phyloP scores from a whole-genome alignment of 1,140 invertebrate genomes.

The Spodoptera frugiperda region DNA sequence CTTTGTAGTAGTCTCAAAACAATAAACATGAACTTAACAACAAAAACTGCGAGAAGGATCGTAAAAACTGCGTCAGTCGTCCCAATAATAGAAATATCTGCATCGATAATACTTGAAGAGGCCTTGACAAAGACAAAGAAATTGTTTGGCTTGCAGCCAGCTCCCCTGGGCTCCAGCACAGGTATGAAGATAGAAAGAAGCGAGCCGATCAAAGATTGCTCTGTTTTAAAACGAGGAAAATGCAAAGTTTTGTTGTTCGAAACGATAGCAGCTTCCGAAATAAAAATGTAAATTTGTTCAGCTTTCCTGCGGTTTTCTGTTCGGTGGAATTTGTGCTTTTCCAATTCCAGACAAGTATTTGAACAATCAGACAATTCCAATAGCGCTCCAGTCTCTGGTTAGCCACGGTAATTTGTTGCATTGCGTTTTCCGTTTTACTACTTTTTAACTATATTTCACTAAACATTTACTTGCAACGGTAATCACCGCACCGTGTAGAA shows the following conservation, averaged over 20 bases:
- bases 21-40: neutral
- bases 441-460: conserved; percentile 19
- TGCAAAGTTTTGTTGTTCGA: conserved; percentile 73
- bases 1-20: neutral
- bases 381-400: conserved; percentile 50
- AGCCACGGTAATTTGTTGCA: conserved; percentile 51
- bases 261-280: conserved; percentile 69
- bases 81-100: conserved; percentile 70
- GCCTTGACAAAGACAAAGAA: conserved; percentile 79
- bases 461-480: neutral
- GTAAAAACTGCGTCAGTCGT: conserved; percentile 53
- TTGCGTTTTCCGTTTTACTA: conserved; percentile 38
- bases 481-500: neutral
- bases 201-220: conserved; percentile 77
- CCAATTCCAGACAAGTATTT: conserved; percentile 56
- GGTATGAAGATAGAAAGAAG: conserved; percentile 64
- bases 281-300: conserved; percentile 77
- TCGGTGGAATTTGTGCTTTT: conserved; percentile 61
- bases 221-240: conserved; percentile 71
- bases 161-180: conserved; percentile 49
- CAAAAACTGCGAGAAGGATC: conserved; percentile 20
- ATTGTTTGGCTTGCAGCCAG: conserved; percentile 77
- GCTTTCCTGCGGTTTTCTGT: conserved; percentile 57
- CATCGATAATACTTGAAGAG: conserved; percentile 69
- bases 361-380: conserved; percentile 65